Conservation (phyloP, 2,113 vertebrate genomes). For the Bos javanicus region DNA sequence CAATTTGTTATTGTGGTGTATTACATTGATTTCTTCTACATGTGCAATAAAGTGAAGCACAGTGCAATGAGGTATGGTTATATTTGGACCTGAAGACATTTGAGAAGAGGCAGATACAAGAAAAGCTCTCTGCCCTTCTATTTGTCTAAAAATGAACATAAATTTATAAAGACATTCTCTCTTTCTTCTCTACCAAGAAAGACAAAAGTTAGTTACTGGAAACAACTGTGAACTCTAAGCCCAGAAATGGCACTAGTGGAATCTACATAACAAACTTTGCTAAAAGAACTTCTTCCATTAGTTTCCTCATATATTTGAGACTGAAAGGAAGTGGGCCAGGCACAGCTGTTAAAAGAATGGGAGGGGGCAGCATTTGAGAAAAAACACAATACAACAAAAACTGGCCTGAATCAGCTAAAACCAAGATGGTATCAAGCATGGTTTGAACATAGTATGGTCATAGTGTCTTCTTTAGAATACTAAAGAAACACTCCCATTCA, state of each 20-base stretch:
- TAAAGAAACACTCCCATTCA: neutral
- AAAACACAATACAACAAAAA: neutral
- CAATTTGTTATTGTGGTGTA: no score
- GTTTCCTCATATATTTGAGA: neutral
- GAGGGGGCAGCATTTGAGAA: neutral
- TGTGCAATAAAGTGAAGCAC: neutral
- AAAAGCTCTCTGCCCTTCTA: neutral
- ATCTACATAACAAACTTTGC: neutral
- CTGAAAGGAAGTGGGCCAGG: neutral
- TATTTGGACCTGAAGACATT: neutral
- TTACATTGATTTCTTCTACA: no score
- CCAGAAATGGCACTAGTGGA: neutral
- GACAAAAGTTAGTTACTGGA: neutral
- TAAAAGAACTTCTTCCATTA: neutral
- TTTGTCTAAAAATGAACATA: neutral
- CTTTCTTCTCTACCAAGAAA: neutral
- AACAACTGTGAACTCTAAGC: neutral
- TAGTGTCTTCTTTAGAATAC: neutral
- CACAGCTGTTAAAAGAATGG: neutral
- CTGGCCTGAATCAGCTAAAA: neutral
- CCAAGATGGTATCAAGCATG: neutral
- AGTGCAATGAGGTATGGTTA: neutral
- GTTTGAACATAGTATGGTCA: neutral
- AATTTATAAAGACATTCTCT: neutral
- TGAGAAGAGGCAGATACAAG: neutral